Base-by-base conservation (phyloP, 2,797 vertebrate genomes). In the Delichon dasypus region DNA sequence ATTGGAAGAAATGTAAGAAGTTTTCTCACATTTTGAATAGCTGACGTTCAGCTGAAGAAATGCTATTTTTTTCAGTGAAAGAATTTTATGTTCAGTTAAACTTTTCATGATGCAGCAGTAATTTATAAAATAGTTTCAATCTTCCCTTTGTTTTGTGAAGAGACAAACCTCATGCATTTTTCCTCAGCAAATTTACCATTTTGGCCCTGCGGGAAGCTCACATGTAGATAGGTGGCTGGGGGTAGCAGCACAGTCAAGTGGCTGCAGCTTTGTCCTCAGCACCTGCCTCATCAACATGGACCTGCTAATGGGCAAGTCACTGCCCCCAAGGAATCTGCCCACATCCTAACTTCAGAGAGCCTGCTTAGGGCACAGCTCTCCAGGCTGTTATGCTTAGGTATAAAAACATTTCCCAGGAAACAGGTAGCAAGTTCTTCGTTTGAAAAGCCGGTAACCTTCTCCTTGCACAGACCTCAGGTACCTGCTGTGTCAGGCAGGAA, bases 61-160 rank as follows among this genome's bases (percentile, higher is more conserved):
- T 11, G 12, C 5, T 73, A 15, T 34, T 80, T 60, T 90, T 91
- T 86, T 88, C 77, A 91, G 36, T 40, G 64, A 94, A 82, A 90
- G 16, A 20, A 40, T 61, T 85, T 81, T 64, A 51, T 54, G 45
- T 60, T 89, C 34, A 64, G 13, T 74, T 78, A 71, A 93, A 60
- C 25, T 79, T 92, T 62, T 85, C 7, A 20, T 22, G 25, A 53
- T 47, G 32, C 22, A 64, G n/a, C 87, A 91, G 16, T 74, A 0
- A 38, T 80, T 95, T 87, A 57, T 22, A 18, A 68, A 90, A 32
- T 17, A 48, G n/a, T 22, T 89, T 85, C 44, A 79, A 16, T n/a
- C 64, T 74, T 80, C 25, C n/a, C 66, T 68, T 80, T 11, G 12
- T 87, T 85, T 73, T 64, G 40, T n/a, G 45, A 51, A 82, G 40